Evolutionary conservation across 1,140 invertebrate genomes (phyloP), one percentile per base, ranked within the genome.

Genomic region (Tetranychus cinnabarinus): DNA sequence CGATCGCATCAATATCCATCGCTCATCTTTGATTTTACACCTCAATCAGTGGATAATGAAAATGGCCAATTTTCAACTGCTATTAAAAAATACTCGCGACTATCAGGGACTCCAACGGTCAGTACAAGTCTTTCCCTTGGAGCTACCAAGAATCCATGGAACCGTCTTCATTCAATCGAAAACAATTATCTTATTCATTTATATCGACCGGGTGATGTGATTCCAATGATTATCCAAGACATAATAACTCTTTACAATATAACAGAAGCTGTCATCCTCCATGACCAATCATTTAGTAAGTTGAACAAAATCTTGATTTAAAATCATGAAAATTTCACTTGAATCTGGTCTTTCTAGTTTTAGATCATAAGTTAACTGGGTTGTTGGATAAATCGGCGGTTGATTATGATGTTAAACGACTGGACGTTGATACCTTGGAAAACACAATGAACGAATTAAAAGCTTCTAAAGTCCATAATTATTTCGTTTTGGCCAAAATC

Each of bases 181-280:
- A 76, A 78, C 47, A 80, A 69, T 62, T 86, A 82, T 72, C 70
- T 88, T 12, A 69, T 80, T 2, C 76, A 79, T 65, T 73, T 91
- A 39, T 83, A 82, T 76, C 84, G 85, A 1, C 88, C 87, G 1
- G 81, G 80, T 0, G 86, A 90, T 68, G 74, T 88, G 10, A 79
- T 88, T 60, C 81, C 86, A 0, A 83, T 88, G 70, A 79, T 81
- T 4, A 78, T 93, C 0, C 75, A 86, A 55, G 82, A 84, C 54
- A 80, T 92, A 61, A 83, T 87, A 2, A 75, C 77, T 2, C 75
- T 78, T 36, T 81, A 89, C 71, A 87, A 89, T 66, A 85, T 91
- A 54, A 88, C 83, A 15, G 89, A 88, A 72, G 86, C 88, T 31
- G 89, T 85, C 2, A 84, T 93, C 52, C 75, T 93, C 7, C 91